Conservation (phyloP, 2,797 vertebrate genomes). For the Buphagus erythrorhynchus region DNA sequence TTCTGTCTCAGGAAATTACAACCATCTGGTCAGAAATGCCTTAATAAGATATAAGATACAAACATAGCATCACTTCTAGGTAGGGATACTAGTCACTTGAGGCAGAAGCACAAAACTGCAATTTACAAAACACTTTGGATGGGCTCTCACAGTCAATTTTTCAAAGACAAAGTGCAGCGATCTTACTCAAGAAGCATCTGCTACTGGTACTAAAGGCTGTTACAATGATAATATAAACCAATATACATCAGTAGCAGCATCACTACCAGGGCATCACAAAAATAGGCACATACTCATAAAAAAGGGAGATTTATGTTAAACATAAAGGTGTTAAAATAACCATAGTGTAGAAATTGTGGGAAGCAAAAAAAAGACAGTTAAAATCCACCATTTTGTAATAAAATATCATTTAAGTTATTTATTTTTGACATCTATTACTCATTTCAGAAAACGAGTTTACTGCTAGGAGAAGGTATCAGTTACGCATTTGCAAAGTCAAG, state of each 20-base stretch:
- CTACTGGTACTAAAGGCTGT: not conserved
- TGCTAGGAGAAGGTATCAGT: not conserved
- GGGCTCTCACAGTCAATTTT: not conserved
- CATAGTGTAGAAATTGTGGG: not conserved
- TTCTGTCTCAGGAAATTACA: not conserved
- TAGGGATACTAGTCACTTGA: not conserved
- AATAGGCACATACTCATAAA: not conserved
- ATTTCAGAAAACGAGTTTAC: not conserved
- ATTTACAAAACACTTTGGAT: not conserved
- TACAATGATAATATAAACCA: not conserved
- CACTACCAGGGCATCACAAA: not conserved
- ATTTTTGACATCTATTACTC: not conserved
- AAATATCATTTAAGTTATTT: not conserved
- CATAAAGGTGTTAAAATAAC: not conserved
- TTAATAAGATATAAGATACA: not conserved
- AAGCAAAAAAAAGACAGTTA: not conserved
- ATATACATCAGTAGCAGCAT: not conserved
- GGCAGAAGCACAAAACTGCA: not conserved
- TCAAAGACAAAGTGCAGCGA: not conserved
- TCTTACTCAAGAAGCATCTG: not conserved
- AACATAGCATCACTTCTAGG: not conserved
- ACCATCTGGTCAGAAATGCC: not conserved
- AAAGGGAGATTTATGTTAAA: not conserved
- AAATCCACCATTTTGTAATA: not conserved
- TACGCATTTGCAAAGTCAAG: not conserved